Conservation (phyloP, 2,797 vertebrate species). For the Halcyon leucocephala region DNA sequence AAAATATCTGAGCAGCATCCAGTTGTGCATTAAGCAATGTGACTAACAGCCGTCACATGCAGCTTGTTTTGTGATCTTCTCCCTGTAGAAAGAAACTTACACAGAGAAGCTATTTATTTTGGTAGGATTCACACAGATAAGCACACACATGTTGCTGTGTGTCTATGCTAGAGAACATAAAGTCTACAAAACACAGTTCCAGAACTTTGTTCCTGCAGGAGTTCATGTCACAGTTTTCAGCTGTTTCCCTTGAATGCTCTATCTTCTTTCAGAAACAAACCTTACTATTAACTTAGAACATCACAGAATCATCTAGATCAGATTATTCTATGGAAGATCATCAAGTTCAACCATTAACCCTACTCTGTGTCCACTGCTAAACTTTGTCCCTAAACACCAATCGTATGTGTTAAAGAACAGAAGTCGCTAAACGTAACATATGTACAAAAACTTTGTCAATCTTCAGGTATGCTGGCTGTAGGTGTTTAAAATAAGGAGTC, state of each 20-base stretch:
- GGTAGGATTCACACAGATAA: neutral
- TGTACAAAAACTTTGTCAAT: neutral
- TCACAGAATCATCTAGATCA: too few relatives aligned
- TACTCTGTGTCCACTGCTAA: too few relatives aligned
- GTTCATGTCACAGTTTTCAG: neutral
- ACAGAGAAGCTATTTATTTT: neutral
- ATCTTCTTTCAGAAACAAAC: neutral
- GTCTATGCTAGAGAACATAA: neutral
- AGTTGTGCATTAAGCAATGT: neutral
- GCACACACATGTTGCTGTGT: neutral
- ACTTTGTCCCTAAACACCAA: too few relatives aligned
- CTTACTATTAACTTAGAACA: neutral
- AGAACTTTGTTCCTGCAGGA: neutral
- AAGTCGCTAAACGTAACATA: neutral
- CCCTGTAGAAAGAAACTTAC: neutral
- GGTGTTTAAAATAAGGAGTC: neutral
- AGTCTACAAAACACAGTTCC: neutral
- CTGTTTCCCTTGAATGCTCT: neutral
- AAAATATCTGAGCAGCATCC: neutral
- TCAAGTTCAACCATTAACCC: too few relatives aligned
- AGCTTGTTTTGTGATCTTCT: neutral
- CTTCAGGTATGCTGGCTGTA: neutral
- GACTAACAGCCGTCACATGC: neutral
- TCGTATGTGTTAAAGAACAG: fast-evolving
- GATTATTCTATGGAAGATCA: too few relatives aligned